Conservation (phyloP, 2,888 invertebrate species). For the Chironomus tentans region DNA sequence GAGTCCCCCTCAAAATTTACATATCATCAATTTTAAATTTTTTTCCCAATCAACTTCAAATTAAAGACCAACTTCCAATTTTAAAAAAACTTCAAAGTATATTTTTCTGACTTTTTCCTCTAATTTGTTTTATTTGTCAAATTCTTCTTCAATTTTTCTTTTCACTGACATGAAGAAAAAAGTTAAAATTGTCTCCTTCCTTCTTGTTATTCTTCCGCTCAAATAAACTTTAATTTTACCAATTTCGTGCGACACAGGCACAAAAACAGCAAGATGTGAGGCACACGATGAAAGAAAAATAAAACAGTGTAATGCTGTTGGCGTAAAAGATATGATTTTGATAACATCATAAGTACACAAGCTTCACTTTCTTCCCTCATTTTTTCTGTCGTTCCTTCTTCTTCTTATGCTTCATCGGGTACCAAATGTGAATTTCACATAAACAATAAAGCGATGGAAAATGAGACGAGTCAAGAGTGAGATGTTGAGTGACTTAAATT, state of each 20-base stretch:
- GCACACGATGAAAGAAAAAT: not conserved
- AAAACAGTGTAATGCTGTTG: not conserved
- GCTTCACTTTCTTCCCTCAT: not conserved
- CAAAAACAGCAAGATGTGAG: not conserved
- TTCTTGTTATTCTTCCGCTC: too few relatives aligned
- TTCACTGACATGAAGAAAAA: too few relatives aligned
- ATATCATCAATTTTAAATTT: too few relatives aligned
- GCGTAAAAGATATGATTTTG: not conserved
- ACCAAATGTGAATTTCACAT: not conserved
- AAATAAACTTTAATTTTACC: too few relatives aligned
- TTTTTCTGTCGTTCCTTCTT: not conserved
- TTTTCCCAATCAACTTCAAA: too few relatives aligned
- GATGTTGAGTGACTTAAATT: not conserved
- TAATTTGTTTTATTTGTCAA: too few relatives aligned
- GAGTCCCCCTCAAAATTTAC: too few relatives aligned
- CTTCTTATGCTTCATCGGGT: not conserved
- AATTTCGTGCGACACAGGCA: not conserved
- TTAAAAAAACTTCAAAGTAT: too few relatives aligned
- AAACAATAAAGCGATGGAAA: not conserved
- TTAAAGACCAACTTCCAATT: too few relatives aligned
- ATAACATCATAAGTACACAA: conserved; percentile 9
- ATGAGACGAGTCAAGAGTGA: not conserved
- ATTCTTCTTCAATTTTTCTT: too few relatives aligned
- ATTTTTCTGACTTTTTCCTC: too few relatives aligned
- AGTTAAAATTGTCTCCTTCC: too few relatives aligned